Evolutionary conservation across 2,113 vertebrate genomes (phyloP).

Genomic region (Lipotes vexillifer): DNA sequence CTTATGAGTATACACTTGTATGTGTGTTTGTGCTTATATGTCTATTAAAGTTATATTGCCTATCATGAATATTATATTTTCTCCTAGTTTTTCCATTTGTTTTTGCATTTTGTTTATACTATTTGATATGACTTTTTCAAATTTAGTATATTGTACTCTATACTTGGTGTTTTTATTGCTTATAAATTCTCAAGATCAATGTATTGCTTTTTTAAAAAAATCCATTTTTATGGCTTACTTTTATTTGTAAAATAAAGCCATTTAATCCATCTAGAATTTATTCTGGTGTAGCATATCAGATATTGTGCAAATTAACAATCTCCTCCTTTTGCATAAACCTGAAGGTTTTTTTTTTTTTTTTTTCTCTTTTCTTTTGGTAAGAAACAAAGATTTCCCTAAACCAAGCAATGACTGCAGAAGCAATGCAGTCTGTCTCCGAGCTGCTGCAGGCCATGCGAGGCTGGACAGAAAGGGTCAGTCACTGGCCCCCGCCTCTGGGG

Average conservation of each 20-base stretch:
- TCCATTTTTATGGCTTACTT: conserved; percentile 3
- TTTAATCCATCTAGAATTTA: conserved; percentile 9
- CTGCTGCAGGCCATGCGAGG: not conserved
- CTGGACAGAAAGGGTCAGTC: conserved; percentile 13
- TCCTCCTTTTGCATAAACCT: not conserved
- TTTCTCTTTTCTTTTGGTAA: not conserved
- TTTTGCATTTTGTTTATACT: conserved; percentile 29
- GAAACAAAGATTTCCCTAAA: conserved; percentile 6
- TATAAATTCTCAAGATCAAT: not conserved
- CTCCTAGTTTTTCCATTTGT: not conserved
- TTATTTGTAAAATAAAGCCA: conserved; percentile 29
- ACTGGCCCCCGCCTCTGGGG: not conserved
- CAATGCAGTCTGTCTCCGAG: not conserved
- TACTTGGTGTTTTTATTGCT: conserved; percentile 9
- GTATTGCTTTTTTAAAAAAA: not conserved
- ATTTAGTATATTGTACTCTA: not conserved
- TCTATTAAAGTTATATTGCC: not conserved
- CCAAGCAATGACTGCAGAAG: not conserved
- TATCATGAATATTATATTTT: not conserved
- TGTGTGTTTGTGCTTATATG: not conserved
- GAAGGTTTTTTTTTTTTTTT: not conserved
- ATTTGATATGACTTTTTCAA: not conserved
- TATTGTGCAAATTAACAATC: not conserved
- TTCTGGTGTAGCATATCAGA: not conserved
- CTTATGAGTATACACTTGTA: not conserved